Evolutionary conservation across 2,888 invertebrate genomes (phyloP).

Genomic region (Stomorhina lunata): DNA sequence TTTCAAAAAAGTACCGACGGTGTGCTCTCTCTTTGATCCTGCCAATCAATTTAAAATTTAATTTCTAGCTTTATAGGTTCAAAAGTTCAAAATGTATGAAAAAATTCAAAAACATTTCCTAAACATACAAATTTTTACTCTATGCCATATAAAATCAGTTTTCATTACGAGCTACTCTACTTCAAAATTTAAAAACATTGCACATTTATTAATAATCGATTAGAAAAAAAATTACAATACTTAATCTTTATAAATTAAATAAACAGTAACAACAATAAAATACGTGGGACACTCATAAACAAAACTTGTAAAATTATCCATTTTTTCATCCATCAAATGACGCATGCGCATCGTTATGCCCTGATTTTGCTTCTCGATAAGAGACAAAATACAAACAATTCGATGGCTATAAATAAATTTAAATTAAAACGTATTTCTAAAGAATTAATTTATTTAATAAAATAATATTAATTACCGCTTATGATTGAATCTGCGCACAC

Average conservation of each 20-base stretch:
- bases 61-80: no score
- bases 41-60: no score
- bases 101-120: no score
- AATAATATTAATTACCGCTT: conserved; percentile 70
- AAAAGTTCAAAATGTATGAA: no score
- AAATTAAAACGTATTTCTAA: neutral
- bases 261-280: conserved; percentile 77
- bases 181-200: no score
- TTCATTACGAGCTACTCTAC: no score
- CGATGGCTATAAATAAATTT: conserved; percentile 73
- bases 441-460: neutral
- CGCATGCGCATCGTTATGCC: conserved; percentile 77
- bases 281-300: conserved; percentile 78
- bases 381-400: conserved; percentile 77
- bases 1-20: no score
- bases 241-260: conserved; percentile 78
- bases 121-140: no score
- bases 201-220: no score
- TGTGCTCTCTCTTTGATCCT: no score
- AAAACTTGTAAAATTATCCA: conserved; percentile 77
- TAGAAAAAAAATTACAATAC: neutral
- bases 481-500: conserved; percentile 76
- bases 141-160: no score
- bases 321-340: conserved; percentile 77
- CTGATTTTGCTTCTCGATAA: conserved; percentile 79